Conservation (phyloP, 2,113 vertebrate genomes). For the Sula dactylatra region DNA sequence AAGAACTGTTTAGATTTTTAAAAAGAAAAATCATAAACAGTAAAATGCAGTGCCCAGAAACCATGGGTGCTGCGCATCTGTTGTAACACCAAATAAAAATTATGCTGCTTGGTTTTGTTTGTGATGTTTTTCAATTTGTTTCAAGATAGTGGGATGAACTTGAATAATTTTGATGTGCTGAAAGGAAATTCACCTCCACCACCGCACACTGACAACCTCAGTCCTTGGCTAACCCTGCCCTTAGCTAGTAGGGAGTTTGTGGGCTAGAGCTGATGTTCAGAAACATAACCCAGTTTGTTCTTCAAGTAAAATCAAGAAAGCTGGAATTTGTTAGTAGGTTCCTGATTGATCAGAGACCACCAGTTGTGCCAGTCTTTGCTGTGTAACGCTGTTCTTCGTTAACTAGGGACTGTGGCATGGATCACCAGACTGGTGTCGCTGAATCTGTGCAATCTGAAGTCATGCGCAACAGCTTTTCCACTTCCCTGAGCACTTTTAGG, state of each 20-base stretch:
- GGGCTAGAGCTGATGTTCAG: neutral
- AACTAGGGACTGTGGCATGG: neutral
- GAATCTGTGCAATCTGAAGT: rapidly evolving
- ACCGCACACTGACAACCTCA: neutral
- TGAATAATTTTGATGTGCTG: neutral
- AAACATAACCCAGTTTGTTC: neutral
- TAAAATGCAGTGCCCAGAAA: constrained; percentile 7
- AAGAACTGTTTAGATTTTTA: constrained; percentile 61
- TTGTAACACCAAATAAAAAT: constrained; percentile 88
- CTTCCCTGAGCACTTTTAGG: rapidly evolving
- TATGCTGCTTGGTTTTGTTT: constrained; percentile 80
- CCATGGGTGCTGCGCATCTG: constrained; percentile 65
- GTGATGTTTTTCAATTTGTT: constrained; percentile 63
- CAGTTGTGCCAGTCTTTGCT: neutral
- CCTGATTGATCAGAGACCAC: neutral
- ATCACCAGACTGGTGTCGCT: rapidly evolving
- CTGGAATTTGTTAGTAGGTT: neutral
- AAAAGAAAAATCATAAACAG: constrained; percentile 45
- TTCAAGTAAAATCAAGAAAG: neutral
- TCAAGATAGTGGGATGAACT: constrained; percentile 1
- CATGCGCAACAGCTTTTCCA: neutral
- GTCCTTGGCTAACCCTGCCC: neutral
- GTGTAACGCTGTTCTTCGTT: neutral
- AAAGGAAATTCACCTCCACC: neutral
- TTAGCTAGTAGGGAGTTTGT: neutral